Conservation (phyloP, 2,888 invertebrate species). For the Lepidocyrtoides sp. region DNA sequence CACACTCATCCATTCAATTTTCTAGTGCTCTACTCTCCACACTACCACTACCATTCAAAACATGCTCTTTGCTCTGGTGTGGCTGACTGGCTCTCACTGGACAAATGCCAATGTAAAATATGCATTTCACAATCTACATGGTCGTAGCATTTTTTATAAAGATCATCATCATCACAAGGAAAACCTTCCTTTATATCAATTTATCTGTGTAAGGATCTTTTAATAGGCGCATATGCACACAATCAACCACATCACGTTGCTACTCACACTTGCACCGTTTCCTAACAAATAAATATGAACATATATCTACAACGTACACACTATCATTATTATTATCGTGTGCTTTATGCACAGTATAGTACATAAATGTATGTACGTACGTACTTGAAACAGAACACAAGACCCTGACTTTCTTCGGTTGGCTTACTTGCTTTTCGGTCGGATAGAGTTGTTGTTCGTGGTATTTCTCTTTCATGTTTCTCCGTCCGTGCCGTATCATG, state of each 20-base stretch:
- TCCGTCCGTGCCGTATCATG: neutral
- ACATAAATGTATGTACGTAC: neutral
- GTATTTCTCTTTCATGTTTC: neutral
- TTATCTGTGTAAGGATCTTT: neutral
- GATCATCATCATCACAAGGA: neutral
- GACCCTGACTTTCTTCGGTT: slow-evolving; percentile 69
- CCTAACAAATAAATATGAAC: too few species aligned
- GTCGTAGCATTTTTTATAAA: neutral
- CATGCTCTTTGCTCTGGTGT: too few species aligned
- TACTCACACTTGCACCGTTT: neutral
- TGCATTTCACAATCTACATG: neutral
- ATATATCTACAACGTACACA: neutral
- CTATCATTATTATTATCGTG: too few species aligned
- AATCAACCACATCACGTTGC: too few species aligned
- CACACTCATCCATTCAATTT: neutral
- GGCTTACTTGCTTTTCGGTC: slow-evolving; percentile 12
- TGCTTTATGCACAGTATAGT: too few species aligned
- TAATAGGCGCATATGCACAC: too few species aligned
- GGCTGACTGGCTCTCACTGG: neutral
- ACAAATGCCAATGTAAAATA: slow-evolving; percentile 31
- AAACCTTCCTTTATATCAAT: neutral
- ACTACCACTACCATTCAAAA: too few species aligned
- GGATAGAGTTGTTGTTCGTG: neutral
- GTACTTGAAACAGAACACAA: slow-evolving; percentile 40
- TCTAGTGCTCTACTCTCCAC: too few species aligned